Percentiles rank a stretch among this genome's conserved stretches.
phyloP scores from a whole-genome alignment of 2,113 vertebrate genomes.

The Suricata suricatta region DNA sequence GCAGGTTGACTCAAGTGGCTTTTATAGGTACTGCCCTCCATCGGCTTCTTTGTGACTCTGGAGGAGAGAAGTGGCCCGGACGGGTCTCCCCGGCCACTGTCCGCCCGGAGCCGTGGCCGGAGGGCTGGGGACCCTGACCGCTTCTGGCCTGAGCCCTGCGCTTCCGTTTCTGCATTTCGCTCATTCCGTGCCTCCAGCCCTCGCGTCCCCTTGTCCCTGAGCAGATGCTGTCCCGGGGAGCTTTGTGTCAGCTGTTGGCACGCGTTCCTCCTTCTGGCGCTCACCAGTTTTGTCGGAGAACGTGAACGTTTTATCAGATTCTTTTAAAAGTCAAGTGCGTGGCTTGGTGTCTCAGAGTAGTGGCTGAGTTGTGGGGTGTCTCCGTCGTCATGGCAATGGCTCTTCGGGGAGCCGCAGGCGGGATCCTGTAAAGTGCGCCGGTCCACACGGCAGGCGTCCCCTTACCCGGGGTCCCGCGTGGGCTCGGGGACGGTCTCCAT shows the following conservation, averaged over 20 bases:
- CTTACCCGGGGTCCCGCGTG: accelerated
- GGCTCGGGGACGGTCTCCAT: accelerated
- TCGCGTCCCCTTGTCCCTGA: background rate
- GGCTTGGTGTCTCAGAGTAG: background rate
- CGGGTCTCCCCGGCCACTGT: accelerated
- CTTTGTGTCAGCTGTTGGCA: accelerated
- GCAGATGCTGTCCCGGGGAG: accelerated
- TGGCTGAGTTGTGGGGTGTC: background rate
- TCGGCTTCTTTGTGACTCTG: accelerated
- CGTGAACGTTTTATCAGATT: background rate
- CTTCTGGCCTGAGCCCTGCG: accelerated
- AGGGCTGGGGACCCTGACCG: background rate
- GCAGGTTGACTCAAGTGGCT: accelerated
- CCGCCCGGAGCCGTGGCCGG: accelerated
- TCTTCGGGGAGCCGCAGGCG: background rate
- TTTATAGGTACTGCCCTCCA: accelerated
- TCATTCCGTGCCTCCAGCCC: accelerated
- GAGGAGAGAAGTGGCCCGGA: accelerated
- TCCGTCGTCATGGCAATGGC: background rate
- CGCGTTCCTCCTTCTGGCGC: background rate
- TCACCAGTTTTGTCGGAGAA: background rate
- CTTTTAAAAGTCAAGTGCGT: background rate
- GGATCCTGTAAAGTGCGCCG: background rate
- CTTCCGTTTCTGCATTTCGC: accelerated
- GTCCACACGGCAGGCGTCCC: background rate